Evolutionary conservation across 2,113 vertebrate genomes (phyloP), one percentile per base, ranked within the genome.

Genomic region (Phalacrocorax carbo): DNA sequence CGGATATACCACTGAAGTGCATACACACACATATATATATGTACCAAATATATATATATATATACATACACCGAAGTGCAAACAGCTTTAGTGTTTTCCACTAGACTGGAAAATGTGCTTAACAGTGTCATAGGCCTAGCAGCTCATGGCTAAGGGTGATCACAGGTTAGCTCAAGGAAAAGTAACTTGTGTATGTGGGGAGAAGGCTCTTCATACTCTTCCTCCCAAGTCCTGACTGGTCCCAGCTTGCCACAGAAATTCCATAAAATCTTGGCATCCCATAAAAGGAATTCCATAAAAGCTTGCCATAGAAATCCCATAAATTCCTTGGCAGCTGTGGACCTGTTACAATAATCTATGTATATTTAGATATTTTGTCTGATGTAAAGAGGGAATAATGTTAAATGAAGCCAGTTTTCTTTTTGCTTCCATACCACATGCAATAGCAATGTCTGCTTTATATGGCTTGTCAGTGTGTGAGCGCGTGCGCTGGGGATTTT

Each of bases 401-500:
- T 40, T 61, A 40, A 90, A 52, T 16, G 91, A 46, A 57, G 80
- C 38, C 51, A 46, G 82, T 49, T 90, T 52, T 86, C 75, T 81
- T 46, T 73, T 42, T 44, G 44, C 66, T 69, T 61, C n/a, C 34
- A 7, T 16, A 5, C 44, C 20, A 9, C 11, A 3, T 21, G 49
- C 42, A 2, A 2, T 14, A 11, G 85, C 71, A 3, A 16, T 0
- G 29, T 15, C 76, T 2, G 36, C 95, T 94, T 93, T 72, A 68
- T 1, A 38, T 4, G 40, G 76, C 89, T 72, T 86, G 79, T 52
- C 95, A 70, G 89, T 3, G 2, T 29, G 66, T 4, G 76, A 55
- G 69, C 1, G 13, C 1, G 19, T 64, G 95, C 61, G 23, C 90
- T 71, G 95, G 96, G 94, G 81, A 78, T 72, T 88, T 88, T 95